phyloP scores from a whole-genome alignment of 2,797 vertebrate species.

The Sebastes steindachneri region DNA sequence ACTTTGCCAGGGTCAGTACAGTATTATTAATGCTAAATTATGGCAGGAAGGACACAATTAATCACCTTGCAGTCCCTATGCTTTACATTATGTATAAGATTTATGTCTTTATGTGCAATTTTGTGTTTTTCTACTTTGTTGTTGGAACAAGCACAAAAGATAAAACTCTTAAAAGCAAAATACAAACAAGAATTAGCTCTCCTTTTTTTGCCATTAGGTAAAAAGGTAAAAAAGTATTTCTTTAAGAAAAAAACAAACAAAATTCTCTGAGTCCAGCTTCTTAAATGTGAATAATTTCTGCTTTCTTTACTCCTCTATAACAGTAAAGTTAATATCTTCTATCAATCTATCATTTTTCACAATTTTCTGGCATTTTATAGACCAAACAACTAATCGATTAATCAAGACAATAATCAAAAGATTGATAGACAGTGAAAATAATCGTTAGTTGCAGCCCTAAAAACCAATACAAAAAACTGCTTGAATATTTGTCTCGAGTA shows the following conservation, averaged over 20 bases:
- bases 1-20: conserved; percentile 21
- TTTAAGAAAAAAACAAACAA: no score
- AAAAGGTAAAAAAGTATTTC: no score
- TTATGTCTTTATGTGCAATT: not conserved
- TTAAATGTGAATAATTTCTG: no score
- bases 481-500: not conserved
- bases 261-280: no score
- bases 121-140: not conserved
- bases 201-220: not conserved
- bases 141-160: not conserved
- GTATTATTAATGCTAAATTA: conserved; percentile 22
- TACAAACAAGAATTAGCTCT: not conserved
- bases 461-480: not conserved
- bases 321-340: no score
- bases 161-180: not conserved
- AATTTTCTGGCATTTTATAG: no score
- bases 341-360: no score
- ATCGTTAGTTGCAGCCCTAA: not conserved
- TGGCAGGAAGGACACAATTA: not conserved
- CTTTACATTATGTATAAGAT: not conserved
- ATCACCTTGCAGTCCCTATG: not conserved
- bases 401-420: no score
- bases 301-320: no score
- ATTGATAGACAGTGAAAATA: no score
- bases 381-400: no score